A percentile compares a stretch with the other conserved stretches of the same genome.
phyloP scores from a whole-genome alignment of 2,113 vertebrate genomes.

The Muscicapa adusta region DNA sequence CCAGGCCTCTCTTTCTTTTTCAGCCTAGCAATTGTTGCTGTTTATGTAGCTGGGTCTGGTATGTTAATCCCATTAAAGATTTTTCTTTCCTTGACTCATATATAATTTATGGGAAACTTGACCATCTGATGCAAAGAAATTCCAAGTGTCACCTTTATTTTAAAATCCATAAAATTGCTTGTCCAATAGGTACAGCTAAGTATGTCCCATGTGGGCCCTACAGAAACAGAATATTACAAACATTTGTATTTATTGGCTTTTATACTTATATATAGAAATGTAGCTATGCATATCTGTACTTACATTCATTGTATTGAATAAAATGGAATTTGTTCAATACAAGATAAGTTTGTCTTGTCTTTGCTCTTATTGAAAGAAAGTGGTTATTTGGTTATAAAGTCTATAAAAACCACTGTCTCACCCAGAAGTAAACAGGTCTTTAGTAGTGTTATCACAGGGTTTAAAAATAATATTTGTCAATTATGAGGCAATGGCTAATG shows the following conservation, averaged over 20 bases:
- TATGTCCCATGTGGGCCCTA: background rate
- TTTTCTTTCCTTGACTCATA: background rate
- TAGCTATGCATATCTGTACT: background rate
- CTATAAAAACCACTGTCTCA: background rate
- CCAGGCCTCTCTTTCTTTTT: background rate
- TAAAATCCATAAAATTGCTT: background rate
- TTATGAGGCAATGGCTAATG: background rate
- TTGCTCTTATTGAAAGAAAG: background rate
- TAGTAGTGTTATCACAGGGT: background rate
- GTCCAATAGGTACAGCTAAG: background rate
- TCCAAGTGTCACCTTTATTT: background rate
- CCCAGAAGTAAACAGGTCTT: background rate
- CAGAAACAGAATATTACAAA: background rate
- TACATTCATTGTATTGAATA: background rate
- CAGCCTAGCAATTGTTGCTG: background rate
- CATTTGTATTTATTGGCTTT: background rate
- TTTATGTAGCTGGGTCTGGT: constrained; percentile 3
- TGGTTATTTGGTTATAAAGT: background rate
- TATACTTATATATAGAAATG: background rate
- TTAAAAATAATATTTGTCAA: background rate
- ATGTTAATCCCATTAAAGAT: background rate
- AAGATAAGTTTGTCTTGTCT: background rate
- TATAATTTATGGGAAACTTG: background rate
- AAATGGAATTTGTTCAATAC: background rate
- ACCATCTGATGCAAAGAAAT: background rate